Evolutionary conservation across 1,140 invertebrate genomes (phyloP), one percentile per base, ranked within the genome.

Genomic region (Drosophila micromelanica): DNA sequence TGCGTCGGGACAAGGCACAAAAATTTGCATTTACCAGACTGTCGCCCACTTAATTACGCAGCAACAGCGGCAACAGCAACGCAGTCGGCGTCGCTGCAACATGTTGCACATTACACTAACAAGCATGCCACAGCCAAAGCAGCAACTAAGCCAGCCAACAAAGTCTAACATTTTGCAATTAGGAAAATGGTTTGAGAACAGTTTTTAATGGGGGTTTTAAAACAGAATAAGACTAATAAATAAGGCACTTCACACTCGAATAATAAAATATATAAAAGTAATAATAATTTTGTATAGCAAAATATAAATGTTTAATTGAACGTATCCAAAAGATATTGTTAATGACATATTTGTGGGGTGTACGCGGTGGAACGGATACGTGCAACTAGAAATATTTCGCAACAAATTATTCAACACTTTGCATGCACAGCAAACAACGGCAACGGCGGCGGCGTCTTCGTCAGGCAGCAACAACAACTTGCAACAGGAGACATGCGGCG

Each of bases 391-490:
- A 87, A 82, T 82, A 87, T 87, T 87, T 87, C 82, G 75, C 84
- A 87, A 87, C 82, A 87, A 87, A 87, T 87, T 87, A 87, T 87
- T 87, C 82, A 86, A 86, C 82, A 86, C 82, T 86, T 86, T 87
- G 82, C 82, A 86, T 87, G 75, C 70, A 76, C 75, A 81, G 60
- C 70, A 68, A 81, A 56, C 70, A 63, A 32, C 49, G 11, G 30
- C 49, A 63, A 57, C 55, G 54, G 48, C 45, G 37, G 27, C 27
- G 27, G 27, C 27, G 27, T 27, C 27, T 27, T 38, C 37, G 37
- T 38, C 37, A 38, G 12, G 3, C 68, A 46, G 37, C 32, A 38
- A 62, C 76, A 65, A 46, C 65, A 61, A 49, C 45, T 20, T 7
- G 7, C 20, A 71, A 76, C 40, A 72, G 65, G 43, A 65, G 73